phyloP scores from a whole-genome alignment of 2,113 vertebrate genomes.

The Neotoma lepida region DNA sequence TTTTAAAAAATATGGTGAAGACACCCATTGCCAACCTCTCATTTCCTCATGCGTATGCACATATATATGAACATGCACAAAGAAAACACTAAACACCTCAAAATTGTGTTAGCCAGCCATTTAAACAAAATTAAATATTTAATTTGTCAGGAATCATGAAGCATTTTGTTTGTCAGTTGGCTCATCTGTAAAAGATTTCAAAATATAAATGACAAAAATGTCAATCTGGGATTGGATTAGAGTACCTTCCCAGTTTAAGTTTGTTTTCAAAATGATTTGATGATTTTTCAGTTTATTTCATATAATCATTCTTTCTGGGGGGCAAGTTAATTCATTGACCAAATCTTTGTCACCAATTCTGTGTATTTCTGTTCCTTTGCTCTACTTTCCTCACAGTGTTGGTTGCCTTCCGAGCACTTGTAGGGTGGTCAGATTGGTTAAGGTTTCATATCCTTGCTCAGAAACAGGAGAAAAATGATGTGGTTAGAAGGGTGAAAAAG shows the following conservation, averaged over 20 bases:
- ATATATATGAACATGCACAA: neutral
- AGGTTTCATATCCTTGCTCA: neutral
- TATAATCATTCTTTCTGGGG: neutral
- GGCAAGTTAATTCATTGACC: neutral
- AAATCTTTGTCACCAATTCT: neutral
- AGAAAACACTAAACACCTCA: neutral
- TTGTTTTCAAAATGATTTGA: neutral
- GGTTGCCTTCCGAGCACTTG: neutral
- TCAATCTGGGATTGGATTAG: neutral
- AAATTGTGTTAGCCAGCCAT: neutral
- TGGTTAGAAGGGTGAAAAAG: neutral
- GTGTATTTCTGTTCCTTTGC: neutral
- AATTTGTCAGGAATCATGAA: neutral
- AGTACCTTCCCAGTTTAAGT: neutral
- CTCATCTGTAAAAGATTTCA: constrained; percentile 17
- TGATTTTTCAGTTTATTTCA: constrained; percentile 2
- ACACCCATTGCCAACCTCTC: neutral
- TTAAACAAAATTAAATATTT: constrained; percentile 1
- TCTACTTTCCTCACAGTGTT: neutral
- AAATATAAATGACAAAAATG: neutral
- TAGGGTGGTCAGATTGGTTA: neutral
- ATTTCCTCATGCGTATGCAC: neutral
- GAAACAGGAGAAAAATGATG: neutral
- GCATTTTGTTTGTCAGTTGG: neutral
- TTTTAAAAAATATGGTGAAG: neutral